Evolutionary conservation across 2,888 invertebrate genomes (phyloP), one percentile per base, ranked within the genome.

Genomic region (Drosophila paranaensis): DNA sequence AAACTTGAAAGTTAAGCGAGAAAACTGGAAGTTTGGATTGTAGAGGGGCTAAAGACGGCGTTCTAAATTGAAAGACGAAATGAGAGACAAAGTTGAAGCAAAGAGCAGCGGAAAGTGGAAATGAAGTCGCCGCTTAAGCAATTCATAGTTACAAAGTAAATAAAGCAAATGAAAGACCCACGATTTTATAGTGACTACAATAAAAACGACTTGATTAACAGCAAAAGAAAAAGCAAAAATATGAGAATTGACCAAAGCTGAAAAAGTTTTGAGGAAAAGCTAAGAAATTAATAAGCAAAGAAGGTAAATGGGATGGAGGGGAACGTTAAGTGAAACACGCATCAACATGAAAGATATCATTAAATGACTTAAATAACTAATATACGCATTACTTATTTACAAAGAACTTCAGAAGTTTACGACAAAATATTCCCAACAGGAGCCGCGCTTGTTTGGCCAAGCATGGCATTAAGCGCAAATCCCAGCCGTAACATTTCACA

Each of bases 1-100:
- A 81, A 82, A 88, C 82, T 88, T 84, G 51, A 64, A 63, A 77
- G 60, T 66, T 73, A 53, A 63, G 61, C 53, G 42, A 46, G 30
- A 45, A 60, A 62, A 68, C 45, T 62, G 16, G 5, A 67, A 67
- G 50, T 62, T 60, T 56, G 6, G 33, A 8, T 10, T 14, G 8
- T 5, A 43, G 27, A n/a, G n/a, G 30, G 11, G n/a, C 2, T 20
- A 46, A 33, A 1, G n/a, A 30, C 10, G 37, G 39, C 13, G 9
- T 13, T 40, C 39, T 43, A 53, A 72, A 60, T 56, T 35, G 33
- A 51, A 39, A 42, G 27, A 67, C 33, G 20, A 27, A 33, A 30
- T n/a, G 33, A 42, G 55, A 16, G 25, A 39, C 40, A 43, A 46
- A 54, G 40, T 35, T 53, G 16, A 43, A 4, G 33, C 35, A 10